Evolutionary conservation across 2,113 vertebrate species (phyloP).

Genomic region (Onychorhynchus coronatus): DNA sequence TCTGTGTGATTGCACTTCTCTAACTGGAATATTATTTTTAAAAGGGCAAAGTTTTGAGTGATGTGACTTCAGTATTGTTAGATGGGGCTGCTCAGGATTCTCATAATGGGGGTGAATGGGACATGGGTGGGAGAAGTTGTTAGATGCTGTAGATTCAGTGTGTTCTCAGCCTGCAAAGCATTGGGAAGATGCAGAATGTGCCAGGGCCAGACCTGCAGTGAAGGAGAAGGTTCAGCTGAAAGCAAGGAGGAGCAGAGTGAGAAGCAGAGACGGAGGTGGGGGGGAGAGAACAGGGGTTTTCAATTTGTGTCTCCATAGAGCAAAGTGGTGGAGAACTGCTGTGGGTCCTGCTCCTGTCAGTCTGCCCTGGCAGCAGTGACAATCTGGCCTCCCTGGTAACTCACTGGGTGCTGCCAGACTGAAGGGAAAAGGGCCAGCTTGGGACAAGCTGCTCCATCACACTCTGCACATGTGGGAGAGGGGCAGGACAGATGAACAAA

Average conservation of each 20-base stretch:
- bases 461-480: rapidly evolving
- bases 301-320: neutral
- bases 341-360: neutral
- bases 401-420: rapidly evolving
- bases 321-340: neutral
- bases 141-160: neutral
- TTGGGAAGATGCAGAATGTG: neutral
- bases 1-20: neutral
- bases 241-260: neutral
- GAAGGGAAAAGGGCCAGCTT: neutral
- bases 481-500: neutral
- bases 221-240: neutral
- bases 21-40: neutral
- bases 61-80: neutral
- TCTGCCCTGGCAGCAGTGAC: rapidly evolving
- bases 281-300: neutral
- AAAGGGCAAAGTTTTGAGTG: neutral
- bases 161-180: neutral
- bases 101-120: neutral
- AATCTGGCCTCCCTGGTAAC: neutral
- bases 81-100: neutral
- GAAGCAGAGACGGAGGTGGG: rapidly evolving
- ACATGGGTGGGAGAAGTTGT: neutral
- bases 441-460: neutral
- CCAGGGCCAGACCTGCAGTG: neutral